Evolutionary conservation across 2,797 vertebrate genomes (phyloP), one percentile per base, ranked within the genome.

Genomic region (Eulemur rubriventer): DNA sequence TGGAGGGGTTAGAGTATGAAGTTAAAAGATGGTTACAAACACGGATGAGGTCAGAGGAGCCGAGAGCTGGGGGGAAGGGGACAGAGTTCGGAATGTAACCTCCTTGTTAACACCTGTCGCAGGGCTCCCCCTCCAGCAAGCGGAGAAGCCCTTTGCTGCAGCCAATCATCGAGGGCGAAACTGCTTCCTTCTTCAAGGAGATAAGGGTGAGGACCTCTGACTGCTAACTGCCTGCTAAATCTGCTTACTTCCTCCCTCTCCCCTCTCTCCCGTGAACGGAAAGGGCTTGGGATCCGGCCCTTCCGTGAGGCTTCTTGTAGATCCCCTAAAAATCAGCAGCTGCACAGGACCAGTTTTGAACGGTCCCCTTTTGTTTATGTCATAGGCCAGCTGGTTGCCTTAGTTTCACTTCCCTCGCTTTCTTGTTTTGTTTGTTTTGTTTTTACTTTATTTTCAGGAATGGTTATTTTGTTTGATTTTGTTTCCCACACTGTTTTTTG

Each of bases 71-170:
- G 79, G 48, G 79, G 75, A 4, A 78, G 80, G 95, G 98, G 89
- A 94, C 97, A 95, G 92, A 96, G 89, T 97, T 97, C 97, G 17
- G 61, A 96, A 94, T 97, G 76, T 99, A 99, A 99, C 98, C 91
- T 98, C 94, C 99, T 99, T 99, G 98, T 99, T 98, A 98, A 99
- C 98, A 96, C 98, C 99, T 99, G 98, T 98, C 98, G 98, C 99
- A 99, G 99, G 99, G 99, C 87, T 99, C 99, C 98, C 99, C 99
- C 98, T 99, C 99, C 99, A 99, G 99, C 99, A 99, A 99, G 99
- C 99, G 99, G 99, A 99, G 99, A 99, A 99, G 99, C 96, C 99
- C 99, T 98, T 99, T 99, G 98, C 99, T 99, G 98, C 99, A 99
- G 99, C 99, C 99, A 98, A 99, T 99, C 99, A 99, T 99, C 98